A percentile compares a stretch with the other conserved stretches of the same genome.
phyloP scores from a whole-genome alignment of 2,888 invertebrate species.

The Drosophila phalerata region DNA sequence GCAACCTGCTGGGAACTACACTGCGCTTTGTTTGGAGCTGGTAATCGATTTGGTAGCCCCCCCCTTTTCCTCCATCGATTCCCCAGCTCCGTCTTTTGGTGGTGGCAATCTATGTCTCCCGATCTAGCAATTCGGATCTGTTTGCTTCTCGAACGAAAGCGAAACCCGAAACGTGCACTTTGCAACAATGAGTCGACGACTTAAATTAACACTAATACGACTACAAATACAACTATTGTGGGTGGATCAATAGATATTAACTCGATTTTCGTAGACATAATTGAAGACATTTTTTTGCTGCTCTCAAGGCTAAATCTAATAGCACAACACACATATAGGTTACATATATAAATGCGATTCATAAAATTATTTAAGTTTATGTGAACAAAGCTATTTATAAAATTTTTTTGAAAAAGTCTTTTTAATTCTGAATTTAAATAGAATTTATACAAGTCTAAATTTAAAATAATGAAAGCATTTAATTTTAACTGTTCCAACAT shows the following conservation, averaged over 20 bases:
- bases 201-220: conserved; percentile 74
- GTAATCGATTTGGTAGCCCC: conserved; percentile 66
- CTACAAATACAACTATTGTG: conserved; percentile 9
- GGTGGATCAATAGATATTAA: conserved; percentile 23
- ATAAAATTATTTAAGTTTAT: neutral
- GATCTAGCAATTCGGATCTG: conserved; percentile 44
- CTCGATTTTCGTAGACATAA: neutral
- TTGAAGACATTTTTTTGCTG: conserved; percentile 1
- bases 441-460: too few species aligned
- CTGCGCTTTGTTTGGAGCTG: conserved; percentile 68
- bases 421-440: too few species aligned
- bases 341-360: neutral
- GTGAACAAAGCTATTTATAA: too few species aligned
- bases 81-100: neutral
- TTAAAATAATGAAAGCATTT: too few species aligned
- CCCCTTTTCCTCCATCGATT: neutral
- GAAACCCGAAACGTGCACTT: conserved; percentile 67
- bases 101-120: conserved; percentile 32
- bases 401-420: too few species aligned
- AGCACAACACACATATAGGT: too few species aligned
- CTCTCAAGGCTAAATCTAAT: neutral
- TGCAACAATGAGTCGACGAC: conserved; percentile 62
- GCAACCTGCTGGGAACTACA: conserved; percentile 78
- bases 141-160: conserved; percentile 67
- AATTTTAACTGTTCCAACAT: neutral